Base-by-base conservation (phyloP, 2,888 invertebrate genomes). In the Drosophila bunnanda region DNA sequence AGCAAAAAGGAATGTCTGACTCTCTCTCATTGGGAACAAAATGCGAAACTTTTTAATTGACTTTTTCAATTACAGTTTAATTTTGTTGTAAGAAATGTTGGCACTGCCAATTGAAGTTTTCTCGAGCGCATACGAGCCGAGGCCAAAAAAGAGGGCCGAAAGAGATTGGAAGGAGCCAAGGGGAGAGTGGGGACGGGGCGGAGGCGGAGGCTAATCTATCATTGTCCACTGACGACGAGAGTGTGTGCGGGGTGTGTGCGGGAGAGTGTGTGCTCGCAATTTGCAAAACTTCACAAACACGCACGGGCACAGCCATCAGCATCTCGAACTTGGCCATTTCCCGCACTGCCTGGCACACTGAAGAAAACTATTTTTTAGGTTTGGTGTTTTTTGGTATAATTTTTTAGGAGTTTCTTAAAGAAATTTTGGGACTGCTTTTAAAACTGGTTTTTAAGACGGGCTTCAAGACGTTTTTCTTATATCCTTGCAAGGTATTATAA, bases 21-120 rank as follows among this genome's bases (percentile, higher is more conserved):
- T 71, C 50, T 50, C 28, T 28, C 32, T 34, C 73, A 72, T 75
- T 76, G 75, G 56, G 73, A 75, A 71, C 57, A 76, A 83, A 82
- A 80, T 83, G 76, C 48, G 77, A 87, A 85, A 87, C 76, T 85
- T 85, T 85, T 87, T 85, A 87, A 85, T 87, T 85, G 85, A 87
- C 88, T 85, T 85, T 85, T 85, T 87, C 88, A 85, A 85, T 85
- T 85, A 87, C 87, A 80, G 75, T 85, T 87, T 87, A 80, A 83
- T 83, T 83, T 83, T 86, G 83, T 86, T 83, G 77, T 83, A 76
- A 82, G 80, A 80, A 70, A 75, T 79, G 75, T 74, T 78, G 39
- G 78, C 76, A 61, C 79, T 86, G 77, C 75, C 83, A 84, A 76
- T 84, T 86, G 83, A 84, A 86, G 83, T 84, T 86, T 78, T 62